Percentiles rank a stretch among this genome's conserved stretches.
These are phyloP conservation scores for Plecturocebus donacophilus DNA, from an alignment of 2,113 vertebrate genomes.

Conservation along the genomic window DNA sequence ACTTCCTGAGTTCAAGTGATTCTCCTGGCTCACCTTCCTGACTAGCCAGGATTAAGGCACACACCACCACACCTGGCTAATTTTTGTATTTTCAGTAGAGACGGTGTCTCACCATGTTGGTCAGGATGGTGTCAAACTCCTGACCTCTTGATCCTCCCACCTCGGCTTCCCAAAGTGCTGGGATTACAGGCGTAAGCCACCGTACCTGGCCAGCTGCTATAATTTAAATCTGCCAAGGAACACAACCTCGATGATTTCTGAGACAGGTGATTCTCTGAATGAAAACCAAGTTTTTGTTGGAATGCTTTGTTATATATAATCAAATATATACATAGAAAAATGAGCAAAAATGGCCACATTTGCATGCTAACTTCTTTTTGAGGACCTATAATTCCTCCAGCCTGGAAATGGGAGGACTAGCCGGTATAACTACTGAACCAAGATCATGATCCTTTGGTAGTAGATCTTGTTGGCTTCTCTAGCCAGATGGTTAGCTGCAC, in stretches of 20 bases:
- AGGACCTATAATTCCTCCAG: not conserved
- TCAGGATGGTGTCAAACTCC: too few relatives aligned
- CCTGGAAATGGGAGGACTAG: not conserved
- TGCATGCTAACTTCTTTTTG: not conserved
- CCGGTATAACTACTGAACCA: not conserved
- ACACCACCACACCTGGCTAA: too few relatives aligned
- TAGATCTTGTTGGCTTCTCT: not conserved
- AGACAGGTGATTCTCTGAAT: not conserved
- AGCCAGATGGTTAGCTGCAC: rapidly evolving
- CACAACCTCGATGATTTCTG: not conserved
- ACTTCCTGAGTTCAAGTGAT: too few relatives aligned
- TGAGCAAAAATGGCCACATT: not conserved
- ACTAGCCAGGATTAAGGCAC: too few relatives aligned
- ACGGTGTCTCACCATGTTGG: too few relatives aligned
- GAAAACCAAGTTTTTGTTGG: not conserved
- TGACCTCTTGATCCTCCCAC: too few relatives aligned
- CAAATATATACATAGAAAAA: not conserved
- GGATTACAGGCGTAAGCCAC: too few relatives aligned
- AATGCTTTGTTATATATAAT: not conserved
- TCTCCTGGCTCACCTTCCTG: too few relatives aligned
- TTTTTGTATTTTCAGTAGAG: too few relatives aligned
- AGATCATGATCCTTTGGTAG: not conserved
- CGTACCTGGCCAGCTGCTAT: not conserved
- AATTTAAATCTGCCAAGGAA: not conserved
- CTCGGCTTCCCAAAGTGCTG: too few relatives aligned